These are phyloP conservation scores for Cinclus mexicanus DNA, from an alignment of 2,113 vertebrate genomes.

Conservation along the genomic window DNA sequence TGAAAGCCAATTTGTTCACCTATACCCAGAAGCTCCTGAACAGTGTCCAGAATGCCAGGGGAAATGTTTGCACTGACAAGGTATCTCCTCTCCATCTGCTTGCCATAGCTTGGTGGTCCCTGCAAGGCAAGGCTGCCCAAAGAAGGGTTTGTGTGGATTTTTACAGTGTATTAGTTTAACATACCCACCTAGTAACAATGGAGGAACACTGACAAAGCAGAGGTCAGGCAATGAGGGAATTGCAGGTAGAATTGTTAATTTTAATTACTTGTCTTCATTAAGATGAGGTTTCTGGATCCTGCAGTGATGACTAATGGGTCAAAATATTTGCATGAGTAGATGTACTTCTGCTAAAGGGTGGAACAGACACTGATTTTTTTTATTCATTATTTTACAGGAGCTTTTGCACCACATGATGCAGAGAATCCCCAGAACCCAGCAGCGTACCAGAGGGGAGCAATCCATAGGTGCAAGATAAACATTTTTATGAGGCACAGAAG, in stretches of 20 bases:
- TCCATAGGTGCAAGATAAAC: background rate
- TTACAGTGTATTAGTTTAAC: background rate
- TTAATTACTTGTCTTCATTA: constrained; percentile 54
- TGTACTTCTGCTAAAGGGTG: background rate
- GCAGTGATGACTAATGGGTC: background rate
- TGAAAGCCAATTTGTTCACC: background rate
- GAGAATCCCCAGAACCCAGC: background rate
- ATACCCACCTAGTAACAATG: background rate
- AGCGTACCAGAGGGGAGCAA: background rate
- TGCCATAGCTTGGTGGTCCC: background rate
- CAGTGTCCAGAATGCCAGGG: background rate
- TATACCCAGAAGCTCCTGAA: background rate
- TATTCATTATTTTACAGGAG: background rate
- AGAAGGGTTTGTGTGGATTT: background rate
- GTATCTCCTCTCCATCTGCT: background rate
- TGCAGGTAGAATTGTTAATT: background rate
- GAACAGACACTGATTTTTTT: background rate
- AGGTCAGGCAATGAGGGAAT: background rate
- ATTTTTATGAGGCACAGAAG: background rate
- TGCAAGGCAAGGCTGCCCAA: background rate
- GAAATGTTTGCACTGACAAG: background rate
- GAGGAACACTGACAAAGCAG: background rate
- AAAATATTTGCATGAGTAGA: constrained; percentile 14
- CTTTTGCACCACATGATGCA: background rate
- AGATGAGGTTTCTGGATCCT: constrained; percentile 7